These are phyloP conservation scores for Morphnarchus princeps DNA, from an alignment of 2,113 vertebrate genomes.

Conservation along the genomic window DNA sequence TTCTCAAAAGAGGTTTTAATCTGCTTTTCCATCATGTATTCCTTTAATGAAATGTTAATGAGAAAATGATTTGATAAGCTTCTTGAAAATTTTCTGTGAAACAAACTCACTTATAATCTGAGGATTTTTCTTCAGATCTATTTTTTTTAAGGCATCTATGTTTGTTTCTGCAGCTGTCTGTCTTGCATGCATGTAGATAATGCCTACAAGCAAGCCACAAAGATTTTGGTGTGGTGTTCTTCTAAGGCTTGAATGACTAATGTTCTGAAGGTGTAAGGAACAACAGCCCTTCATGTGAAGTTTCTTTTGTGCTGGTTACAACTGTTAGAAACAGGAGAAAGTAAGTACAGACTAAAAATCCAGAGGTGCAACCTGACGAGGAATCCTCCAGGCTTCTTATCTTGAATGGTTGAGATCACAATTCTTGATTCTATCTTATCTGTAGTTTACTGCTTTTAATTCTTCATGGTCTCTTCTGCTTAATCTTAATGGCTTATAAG, in stretches of 20 bases:
- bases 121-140: background rate
- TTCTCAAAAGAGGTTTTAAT: background rate
- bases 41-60: slow-evolving; percentile 9
- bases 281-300: background rate
- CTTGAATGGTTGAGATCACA: background rate
- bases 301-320: background rate
- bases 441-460: slow-evolving; percentile 13
- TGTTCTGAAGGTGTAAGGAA: slow-evolving; percentile 19
- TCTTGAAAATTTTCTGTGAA: background rate
- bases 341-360: background rate
- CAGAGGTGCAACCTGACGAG: background rate
- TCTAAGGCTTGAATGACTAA: background rate
- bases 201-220: background rate
- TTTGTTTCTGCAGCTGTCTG: slow-evolving; percentile 4
- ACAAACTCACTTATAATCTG: background rate
- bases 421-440: background rate
- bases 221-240: background rate
- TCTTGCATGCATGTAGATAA: background rate
- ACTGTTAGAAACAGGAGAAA: background rate
- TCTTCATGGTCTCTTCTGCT: slow-evolving; percentile 1
- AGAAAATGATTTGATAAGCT: background rate
- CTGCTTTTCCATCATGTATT: background rate
- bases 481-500: slow-evolving; percentile 28
- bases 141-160: background rate
- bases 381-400: background rate